Percentiles rank a stretch among this genome's conserved stretches.
phyloP scores from a whole-genome alignment of 1,140 invertebrate species.

The Triops cancriformis region DNA sequence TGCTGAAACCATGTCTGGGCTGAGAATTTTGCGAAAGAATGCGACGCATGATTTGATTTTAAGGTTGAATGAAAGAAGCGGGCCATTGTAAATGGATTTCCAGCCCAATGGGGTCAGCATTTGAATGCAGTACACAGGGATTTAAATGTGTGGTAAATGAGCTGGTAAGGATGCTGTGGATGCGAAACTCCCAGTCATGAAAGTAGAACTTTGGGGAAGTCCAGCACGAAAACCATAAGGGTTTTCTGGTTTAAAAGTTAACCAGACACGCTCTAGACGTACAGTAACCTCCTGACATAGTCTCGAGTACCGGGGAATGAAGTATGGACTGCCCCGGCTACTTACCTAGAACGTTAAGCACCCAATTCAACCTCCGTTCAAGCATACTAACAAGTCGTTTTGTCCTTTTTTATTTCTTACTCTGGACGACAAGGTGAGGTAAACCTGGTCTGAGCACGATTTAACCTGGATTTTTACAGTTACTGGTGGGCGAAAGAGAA shows the following conservation, averaged over 20 bases:
- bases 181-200: not conserved
- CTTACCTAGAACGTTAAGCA: not conserved
- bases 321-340: not conserved
- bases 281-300: not conserved
- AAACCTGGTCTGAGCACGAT: not conserved
- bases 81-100: no score
- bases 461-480: not conserved
- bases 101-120: no score
- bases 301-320: not conserved
- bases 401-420: not conserved
- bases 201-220: constrained; percentile 3
- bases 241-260: not conserved
- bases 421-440: not conserved
- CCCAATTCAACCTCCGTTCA: not conserved
- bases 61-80: no score
- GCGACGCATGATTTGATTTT: no score
- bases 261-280: not conserved
- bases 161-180: no score
- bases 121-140: no score
- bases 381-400: not conserved
- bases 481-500: not conserved
- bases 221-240: not conserved
- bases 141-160: no score
- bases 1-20: no score
- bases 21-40: no score